Evolutionary conservation across 1,140 invertebrate genomes (phyloP).

Genomic region (Chrysomallon squamiferum): DNA sequence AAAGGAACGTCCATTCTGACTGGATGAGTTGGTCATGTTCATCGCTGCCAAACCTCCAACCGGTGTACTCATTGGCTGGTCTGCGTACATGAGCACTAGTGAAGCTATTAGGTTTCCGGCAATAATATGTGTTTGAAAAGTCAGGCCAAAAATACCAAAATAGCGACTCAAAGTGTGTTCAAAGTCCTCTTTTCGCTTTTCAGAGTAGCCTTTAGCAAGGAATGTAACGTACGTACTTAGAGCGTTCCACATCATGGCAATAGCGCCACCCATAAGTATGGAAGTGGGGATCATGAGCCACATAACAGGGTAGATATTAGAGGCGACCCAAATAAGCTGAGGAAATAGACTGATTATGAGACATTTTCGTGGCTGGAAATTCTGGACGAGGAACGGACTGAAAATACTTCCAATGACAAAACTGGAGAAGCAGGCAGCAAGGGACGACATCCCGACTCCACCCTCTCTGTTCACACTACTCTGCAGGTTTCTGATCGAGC

Average conservation of each 20-base stretch:
- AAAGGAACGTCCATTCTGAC: no score
- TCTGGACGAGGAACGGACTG: conserved; percentile 42
- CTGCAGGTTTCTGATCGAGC: conserved; percentile 51
- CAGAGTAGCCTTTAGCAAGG: conserved; percentile 42
- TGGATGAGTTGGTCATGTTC: no score
- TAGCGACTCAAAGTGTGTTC: conserved; percentile 44
- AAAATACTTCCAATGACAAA: conserved; percentile 49
- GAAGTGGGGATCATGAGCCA: conserved; percentile 43
- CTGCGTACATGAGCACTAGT: conserved; percentile 29
- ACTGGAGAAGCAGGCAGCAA: conserved; percentile 29
- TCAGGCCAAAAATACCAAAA: conserved; percentile 52
- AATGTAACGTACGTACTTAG: conserved; percentile 50
- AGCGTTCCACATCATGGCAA: conserved; percentile 49
- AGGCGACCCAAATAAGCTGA: conserved; percentile 40
- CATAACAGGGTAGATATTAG: conserved; percentile 47
- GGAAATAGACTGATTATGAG: conserved; percentile 30
- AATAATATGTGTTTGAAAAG: conserved; percentile 46
- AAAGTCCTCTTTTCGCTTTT: conserved; percentile 30
- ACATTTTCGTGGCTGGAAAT: conserved; percentile 36
- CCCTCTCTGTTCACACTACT: conserved; percentile 50
- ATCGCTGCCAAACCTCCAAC: no score
- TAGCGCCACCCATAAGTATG: conserved; percentile 36
- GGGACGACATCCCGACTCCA: conserved; percentile 39
- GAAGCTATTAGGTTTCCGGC: conserved; percentile 48
- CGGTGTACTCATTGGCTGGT: not conserved